Base-by-base conservation (phyloP, 2,113 vertebrate species). In the Pheucticus melanocephalus region DNA sequence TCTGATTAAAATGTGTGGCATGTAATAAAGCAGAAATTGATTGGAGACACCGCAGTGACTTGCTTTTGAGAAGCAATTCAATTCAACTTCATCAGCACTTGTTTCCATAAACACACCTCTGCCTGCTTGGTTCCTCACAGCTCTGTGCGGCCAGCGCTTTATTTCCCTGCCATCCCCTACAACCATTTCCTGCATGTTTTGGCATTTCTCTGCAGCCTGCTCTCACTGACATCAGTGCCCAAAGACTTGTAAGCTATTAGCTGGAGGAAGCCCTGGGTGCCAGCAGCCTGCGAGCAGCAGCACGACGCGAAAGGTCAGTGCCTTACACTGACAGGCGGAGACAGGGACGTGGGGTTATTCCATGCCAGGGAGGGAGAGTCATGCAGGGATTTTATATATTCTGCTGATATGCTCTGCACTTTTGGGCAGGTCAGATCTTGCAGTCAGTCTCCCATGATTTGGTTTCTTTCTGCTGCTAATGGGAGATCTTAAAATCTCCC, bases 1-100 rank as follows among this genome's bases (percentile, higher is more conserved):
- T 97, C 86, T 96, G 97, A 98, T 98, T 98, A 98, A 97, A 98
- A 97, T 66, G 96, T 97, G 96, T 93, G 97, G 96, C 68, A 89
- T 97, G 96, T 93, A 95, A 98, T 95, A 97, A 95, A 97, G 96
- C 95, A 80, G 91, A 64, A 87, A 97, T 97, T 96, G 97, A 97
- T 95, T 51, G 75, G 81, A 23, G 69, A 95, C 83, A 88, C 88
- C 33, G 7, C 27, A 28, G 91, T 53, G 94, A 93, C 45, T 69
- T 77, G 95, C 85, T 94, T 95, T 85, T 85, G 92, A 97, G 91
- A 95, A 92, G 92, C 72, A 53, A 91, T 97, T 94, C 89, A 72
- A 96, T 95, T 95, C 83, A 56, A 89, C 95, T 97, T 92, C 91
- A 97, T 96, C 97, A 95, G 96, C 85, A 50, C 86, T 91, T 78